Percentiles rank a stretch among this genome's conserved stretches.
Evolutionary conservation across 2,113 vertebrate species (phyloP).

Genomic region (Urocitellus parryii): DNA sequence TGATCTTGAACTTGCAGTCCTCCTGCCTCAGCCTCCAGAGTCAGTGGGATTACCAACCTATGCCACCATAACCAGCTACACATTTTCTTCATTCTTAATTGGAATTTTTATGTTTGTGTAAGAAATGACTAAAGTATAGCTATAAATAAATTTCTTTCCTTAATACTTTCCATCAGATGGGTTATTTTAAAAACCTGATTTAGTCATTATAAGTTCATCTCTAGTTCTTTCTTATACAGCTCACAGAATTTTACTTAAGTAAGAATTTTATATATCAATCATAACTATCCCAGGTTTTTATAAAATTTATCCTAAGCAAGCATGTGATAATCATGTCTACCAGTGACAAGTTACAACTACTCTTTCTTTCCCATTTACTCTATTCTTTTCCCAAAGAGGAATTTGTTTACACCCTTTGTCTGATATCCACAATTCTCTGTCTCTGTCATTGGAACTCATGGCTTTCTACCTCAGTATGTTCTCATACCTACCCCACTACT

Average conservation of each 20-base stretch:
- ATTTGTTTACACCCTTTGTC: not conserved
- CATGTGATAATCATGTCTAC: not conserved
- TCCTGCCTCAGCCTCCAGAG: too few relatives aligned
- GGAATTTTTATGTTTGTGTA: slow-evolving; percentile 52
- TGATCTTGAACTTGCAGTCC: too few relatives aligned
- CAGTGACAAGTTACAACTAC: not conserved
- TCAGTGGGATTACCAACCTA: too few relatives aligned
- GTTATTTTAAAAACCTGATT: slow-evolving; percentile 40
- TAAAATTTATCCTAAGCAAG: slow-evolving; percentile 1
- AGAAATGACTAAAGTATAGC: slow-evolving; percentile 58
- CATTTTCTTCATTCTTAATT: slow-evolving; percentile 63
- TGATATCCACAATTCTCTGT: not conserved
- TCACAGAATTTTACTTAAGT: slow-evolving; percentile 61
- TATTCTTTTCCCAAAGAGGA: not conserved
- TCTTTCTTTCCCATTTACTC: not conserved
- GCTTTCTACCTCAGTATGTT: not conserved
- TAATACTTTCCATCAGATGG: slow-evolving; percentile 62
- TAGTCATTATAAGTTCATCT: slow-evolving; percentile 29
- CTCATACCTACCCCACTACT: not conserved
- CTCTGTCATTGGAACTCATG: not conserved
- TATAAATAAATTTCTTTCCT: slow-evolving; percentile 64
- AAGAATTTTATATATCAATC: slow-evolving; percentile 54
- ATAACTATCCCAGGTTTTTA: slow-evolving; percentile 14
- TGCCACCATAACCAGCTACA: not conserved
- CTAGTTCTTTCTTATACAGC: slow-evolving; percentile 1